Evolutionary conservation across 53 echinoderm and acorn worm species (phyloP), one percentile per base, ranked within the genome.

Genomic region (Astropecten irregularis): DNA sequence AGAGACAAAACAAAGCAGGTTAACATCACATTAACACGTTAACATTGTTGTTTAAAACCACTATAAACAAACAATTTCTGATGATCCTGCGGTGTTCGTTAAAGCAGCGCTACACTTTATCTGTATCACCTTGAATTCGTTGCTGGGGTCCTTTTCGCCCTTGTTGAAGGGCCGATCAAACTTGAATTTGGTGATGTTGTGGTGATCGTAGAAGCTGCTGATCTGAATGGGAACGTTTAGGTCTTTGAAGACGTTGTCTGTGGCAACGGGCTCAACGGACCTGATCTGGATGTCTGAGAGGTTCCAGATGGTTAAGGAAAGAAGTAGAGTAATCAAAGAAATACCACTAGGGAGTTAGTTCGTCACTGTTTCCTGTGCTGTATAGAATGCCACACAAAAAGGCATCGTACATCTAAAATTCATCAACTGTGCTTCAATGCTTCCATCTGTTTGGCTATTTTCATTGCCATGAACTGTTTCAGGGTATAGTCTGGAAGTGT

Each of bases 111-210:
- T n/a, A n/a, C n/a, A n/a, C n/a, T n/a, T n/a, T n/a, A n/a, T n/a
- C n/a, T n/a, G n/a, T n/a, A n/a, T n/a, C n/a, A 91, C 91, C 91
- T 94, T 91, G 63, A 93, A 91, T 71, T 93, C 92, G 53, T 95
- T 87, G 0, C 67, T 72, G 28, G 87, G 87, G 62, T 95, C 95
- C 67, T 94, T 92, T 66, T 85, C 89, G 33, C 99, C 99, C 27
- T 90, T 81, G 62, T 99, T 85, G 85, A 99, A 99, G 25, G 99
- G 99, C 28, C 90, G 71, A 54, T 99, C 99, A 86, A 88, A 99
- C 73, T 85, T 95, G 84, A 99, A 99, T 23, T 66, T 71, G 47
- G 47, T 90, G 77, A 99, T 88, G 10, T 84, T 88, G 42, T 99
- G 86, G 57, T 66, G 77, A 52, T 90, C 88, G 42, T 95, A 95